Evolutionary conservation across 1,140 invertebrate genomes (phyloP).

Genomic region (Choristoneura fumiferana): DNA sequence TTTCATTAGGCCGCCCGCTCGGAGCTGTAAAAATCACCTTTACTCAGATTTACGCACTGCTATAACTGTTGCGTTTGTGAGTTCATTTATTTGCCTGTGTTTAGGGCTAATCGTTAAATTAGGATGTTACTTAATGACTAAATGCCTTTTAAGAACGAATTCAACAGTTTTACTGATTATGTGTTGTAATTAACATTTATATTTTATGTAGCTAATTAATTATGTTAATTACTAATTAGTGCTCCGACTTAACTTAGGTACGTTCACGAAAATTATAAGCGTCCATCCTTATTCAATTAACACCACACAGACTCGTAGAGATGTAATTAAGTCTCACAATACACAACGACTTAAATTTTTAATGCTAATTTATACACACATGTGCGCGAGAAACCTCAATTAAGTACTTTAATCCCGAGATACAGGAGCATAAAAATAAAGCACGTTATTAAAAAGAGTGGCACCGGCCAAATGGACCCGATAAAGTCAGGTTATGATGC

Average conservation of each 20-base stretch:
- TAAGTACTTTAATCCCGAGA: slow-evolving; percentile 56
- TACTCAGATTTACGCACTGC: slow-evolving; percentile 49
- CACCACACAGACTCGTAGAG: background rate
- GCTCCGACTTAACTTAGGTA: background rate
- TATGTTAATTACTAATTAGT: too few species aligned
- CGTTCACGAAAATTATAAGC: background rate
- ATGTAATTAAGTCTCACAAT: background rate
- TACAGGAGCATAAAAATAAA: slow-evolving; percentile 69
- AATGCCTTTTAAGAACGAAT: slow-evolving; percentile 3
- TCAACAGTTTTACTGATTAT: background rate
- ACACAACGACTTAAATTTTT: slow-evolving; percentile 20
- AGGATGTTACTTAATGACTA: slow-evolving; percentile 6
- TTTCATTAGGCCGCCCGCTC: slow-evolving; percentile 49
- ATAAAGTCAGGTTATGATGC: slow-evolving; percentile 59
- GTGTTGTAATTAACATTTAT: slow-evolving; percentile 1
- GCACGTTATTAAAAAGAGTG: slow-evolving; percentile 68
- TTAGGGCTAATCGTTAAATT: slow-evolving; percentile 44
- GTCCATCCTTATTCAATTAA: background rate
- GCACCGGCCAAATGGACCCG: slow-evolving; percentile 61
- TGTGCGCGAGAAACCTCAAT: slow-evolving; percentile 55
- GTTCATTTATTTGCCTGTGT: slow-evolving; percentile 48
- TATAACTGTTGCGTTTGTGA: slow-evolving; percentile 40
- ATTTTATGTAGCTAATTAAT: background rate
- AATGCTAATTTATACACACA: slow-evolving; percentile 38
- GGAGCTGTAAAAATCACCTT: slow-evolving; percentile 50